phyloP scores from a whole-genome alignment of 2,797 vertebrate genomes.

The Remorina albescens region DNA sequence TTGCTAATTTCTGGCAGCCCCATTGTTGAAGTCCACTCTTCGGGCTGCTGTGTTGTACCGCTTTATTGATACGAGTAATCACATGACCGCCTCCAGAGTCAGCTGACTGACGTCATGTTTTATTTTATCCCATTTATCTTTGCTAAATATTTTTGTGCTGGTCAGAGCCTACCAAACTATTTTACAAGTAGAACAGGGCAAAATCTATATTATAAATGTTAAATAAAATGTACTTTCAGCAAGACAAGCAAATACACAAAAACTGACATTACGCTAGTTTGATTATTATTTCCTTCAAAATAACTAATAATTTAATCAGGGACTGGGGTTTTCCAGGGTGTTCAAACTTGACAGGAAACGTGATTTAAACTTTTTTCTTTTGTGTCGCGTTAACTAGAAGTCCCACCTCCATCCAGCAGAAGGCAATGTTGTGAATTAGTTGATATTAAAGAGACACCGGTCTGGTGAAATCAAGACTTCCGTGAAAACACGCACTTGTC shows the following conservation, averaged over 20 bases:
- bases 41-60: accelerated
- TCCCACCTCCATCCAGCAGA: slow-evolving; percentile 48
- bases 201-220: too few relatives aligned
- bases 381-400: neutral
- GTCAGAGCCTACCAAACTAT: neutral
- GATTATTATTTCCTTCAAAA: too few relatives aligned
- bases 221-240: too few relatives aligned
- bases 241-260: too few relatives aligned
- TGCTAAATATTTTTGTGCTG: neutral
- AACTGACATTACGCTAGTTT: too few relatives aligned
- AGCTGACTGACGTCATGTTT: slow-evolving; percentile 41
- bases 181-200: neutral
- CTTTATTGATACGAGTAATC: slow-evolving; percentile 13
- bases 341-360: too few relatives aligned
- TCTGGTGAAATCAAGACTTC: neutral
- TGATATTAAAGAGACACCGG: neutral
- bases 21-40: slow-evolving; percentile 65
- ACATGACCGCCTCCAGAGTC: slow-evolving; percentile 63
- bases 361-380: neutral
- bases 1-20: neutral
- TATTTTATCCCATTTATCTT: too few relatives aligned
- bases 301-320: too few relatives aligned
- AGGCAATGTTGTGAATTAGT: slow-evolving; percentile 24
- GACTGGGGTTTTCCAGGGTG: too few relatives aligned
- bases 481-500: neutral